Evolutionary conservation across 2,113 vertebrate genomes (phyloP).

Genomic region (Ciconia stormi): DNA sequence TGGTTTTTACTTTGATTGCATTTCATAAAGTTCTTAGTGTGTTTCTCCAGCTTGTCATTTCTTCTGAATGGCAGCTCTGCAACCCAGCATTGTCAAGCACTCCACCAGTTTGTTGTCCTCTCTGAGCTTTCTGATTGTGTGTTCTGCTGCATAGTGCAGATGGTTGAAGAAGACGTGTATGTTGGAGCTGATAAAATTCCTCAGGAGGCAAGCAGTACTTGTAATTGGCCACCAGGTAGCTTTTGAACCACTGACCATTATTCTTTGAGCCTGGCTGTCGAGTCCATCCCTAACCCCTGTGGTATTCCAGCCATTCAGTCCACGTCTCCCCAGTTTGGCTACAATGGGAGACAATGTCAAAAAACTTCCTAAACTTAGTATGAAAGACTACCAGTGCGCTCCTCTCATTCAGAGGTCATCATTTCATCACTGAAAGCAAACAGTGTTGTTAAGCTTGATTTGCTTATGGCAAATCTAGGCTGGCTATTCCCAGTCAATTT

Average conservation of each 20-base stretch:
- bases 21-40: not conserved
- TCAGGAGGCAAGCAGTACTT: not conserved
- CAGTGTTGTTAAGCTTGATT: not conserved
- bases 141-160: not conserved
- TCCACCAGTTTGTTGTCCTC: not conserved
- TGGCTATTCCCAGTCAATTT: not conserved
- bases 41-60: not conserved
- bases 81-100: not conserved
- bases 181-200: not conserved
- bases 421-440: not conserved
- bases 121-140: not conserved
- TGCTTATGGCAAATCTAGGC: not conserved
- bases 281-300: not conserved
- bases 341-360: not conserved
- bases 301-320: not conserved
- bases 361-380: not conserved
- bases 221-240: not conserved
- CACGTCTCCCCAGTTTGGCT: not conserved
- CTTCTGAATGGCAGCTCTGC: not conserved
- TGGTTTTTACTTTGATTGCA: not conserved
- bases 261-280: not conserved
- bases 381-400: rapidly evolving
- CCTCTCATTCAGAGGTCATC: not conserved
- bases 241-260: not conserved
- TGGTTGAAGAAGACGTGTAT: not conserved